These are phyloP conservation scores for Ceratina japonica DNA, from an alignment of 1,140 invertebrate genomes.

Conservation along the genomic window DNA sequence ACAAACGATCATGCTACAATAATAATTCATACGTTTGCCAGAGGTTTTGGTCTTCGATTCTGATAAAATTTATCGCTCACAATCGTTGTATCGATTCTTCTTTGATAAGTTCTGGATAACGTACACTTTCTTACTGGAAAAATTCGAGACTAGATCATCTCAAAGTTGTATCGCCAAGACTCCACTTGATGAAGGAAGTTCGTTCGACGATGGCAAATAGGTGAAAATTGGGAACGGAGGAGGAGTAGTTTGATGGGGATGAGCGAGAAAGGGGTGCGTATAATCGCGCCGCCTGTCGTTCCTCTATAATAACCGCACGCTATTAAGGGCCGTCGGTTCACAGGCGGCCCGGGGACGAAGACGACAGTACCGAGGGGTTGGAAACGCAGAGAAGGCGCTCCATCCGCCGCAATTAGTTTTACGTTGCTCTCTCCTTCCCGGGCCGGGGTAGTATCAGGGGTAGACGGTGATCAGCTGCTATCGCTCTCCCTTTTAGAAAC, in stretches of 20 bases:
- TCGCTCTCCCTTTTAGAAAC: slow-evolving; percentile 26
- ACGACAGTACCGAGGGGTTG: not conserved
- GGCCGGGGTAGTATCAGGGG: not conserved
- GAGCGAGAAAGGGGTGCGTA: slow-evolving; percentile 21
- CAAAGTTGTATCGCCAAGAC: not conserved
- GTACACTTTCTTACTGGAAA: too few relatives aligned
- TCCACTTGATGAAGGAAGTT: not conserved
- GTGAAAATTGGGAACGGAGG: slow-evolving; percentile 35
- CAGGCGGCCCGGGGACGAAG: slow-evolving; percentile 10
- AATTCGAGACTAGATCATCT: too few relatives aligned
- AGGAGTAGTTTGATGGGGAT: slow-evolving; percentile 20
- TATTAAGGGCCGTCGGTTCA: slow-evolving; percentile 46
- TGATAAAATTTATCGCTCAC: too few relatives aligned
- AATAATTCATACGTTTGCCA: slow-evolving; percentile 8
- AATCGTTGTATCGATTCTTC: not conserved
- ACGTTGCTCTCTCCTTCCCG: slow-evolving; percentile 55
- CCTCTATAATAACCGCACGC: slow-evolving; percentile 42
- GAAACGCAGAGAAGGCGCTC: slow-evolving; percentile 9
- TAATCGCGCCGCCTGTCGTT: slow-evolving; percentile 46
- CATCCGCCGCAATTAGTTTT: slow-evolving; percentile 72
- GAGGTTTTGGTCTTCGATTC: too few relatives aligned
- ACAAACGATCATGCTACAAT: slow-evolving; percentile 29
- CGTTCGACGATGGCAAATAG: not conserved
- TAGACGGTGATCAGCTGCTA: slow-evolving; percentile 39
- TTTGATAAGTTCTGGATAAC: not conserved